A percentile compares a stretch with the other conserved stretches of the same genome.
phyloP scores from a whole-genome alignment of 2,888 invertebrate genomes.

The Cactoblastis cactorum region DNA sequence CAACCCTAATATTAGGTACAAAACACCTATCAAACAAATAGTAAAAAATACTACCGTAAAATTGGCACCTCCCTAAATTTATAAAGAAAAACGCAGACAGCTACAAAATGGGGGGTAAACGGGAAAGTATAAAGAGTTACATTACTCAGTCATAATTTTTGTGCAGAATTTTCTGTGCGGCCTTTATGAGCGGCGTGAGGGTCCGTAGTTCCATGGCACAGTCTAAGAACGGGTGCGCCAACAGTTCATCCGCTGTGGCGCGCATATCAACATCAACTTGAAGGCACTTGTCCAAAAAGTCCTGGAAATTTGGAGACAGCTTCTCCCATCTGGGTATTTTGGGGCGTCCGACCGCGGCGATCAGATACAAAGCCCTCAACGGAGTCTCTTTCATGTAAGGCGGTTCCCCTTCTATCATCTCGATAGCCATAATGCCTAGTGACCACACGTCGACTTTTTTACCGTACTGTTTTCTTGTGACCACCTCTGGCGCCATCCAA shows the following conservation, averaged over 20 bases:
- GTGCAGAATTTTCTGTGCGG: constrained; percentile 91
- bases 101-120: constrained; percentile 49
- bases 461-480: constrained; percentile 94
- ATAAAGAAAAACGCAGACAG: constrained; percentile 48
- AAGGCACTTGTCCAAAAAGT: constrained; percentile 93
- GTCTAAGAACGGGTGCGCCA: constrained; percentile 88
- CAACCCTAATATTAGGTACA: background rate
- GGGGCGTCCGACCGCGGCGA: constrained; percentile 97
- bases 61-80: constrained; percentile 48
- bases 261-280: constrained; percentile 90
- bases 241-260: constrained; percentile 86
- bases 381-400: constrained; percentile 98
- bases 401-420: constrained; percentile 95
- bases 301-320: constrained; percentile 87
- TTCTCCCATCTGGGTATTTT: constrained; percentile 90
- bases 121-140: constrained; percentile 42
- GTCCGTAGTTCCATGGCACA: constrained; percentile 89
- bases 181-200: constrained; percentile 92
- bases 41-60: constrained; percentile 20
- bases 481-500: constrained; percentile 99
- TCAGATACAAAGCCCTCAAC: constrained; percentile 93
- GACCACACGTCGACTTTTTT: constrained; percentile 97
- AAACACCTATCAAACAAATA: background rate
- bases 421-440: constrained; percentile 98
- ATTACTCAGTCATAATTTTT: constrained; percentile 72